Evolutionary conservation across 2,113 vertebrate genomes (phyloP), one percentile per base, ranked within the genome.

Genomic region (Nannobrachium achirus): DNA sequence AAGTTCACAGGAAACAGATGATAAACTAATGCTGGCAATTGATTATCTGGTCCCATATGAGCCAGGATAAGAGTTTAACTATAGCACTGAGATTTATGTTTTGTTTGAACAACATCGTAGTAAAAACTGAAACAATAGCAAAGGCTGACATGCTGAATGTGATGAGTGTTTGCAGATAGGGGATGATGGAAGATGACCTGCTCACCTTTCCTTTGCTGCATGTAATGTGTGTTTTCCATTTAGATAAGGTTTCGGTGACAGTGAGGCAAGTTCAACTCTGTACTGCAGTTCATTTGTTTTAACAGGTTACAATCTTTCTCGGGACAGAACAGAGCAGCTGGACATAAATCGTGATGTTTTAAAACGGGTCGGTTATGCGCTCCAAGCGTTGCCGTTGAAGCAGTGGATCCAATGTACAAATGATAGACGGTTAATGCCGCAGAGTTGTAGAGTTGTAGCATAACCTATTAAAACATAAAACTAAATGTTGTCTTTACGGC

Each of bases 381-480:
- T 75, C 75, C 68, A 70, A 33, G 15, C 48, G 0, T 25, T 50
- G 41, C 71, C 77, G 76, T 74, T 81, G 77, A 75, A 78, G 81
- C 81, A 15, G 55, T 10, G 62, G 69, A 52, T 74, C 76, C 76
- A 84, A 19, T 42, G 44, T 78, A 56, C 59, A 76, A 86, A 89
- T 89, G 82, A 89, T 66, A 83, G 85, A 81, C 71, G 53, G 60
- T 63, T 18, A 75, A 52, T 55, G 65, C 64, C 55, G 52, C 64
- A 62, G 60, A 80, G 63, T 52, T 56, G n/a, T 64, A 62, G 60
- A 80, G 63, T 52, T 56, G n/a, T 64, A 78, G 63, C 18, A 44
- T 64, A 76, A 73, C 39, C 40, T 71, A 89, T 88, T 90, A 89
- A 82, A 74, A 70, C 76, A 77, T 81, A 86, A 81, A 82, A 79